These are phyloP conservation scores for Holocentrus rufus DNA, from an alignment of 2,797 vertebrate genomes.

Conservation along the genomic window DNA sequence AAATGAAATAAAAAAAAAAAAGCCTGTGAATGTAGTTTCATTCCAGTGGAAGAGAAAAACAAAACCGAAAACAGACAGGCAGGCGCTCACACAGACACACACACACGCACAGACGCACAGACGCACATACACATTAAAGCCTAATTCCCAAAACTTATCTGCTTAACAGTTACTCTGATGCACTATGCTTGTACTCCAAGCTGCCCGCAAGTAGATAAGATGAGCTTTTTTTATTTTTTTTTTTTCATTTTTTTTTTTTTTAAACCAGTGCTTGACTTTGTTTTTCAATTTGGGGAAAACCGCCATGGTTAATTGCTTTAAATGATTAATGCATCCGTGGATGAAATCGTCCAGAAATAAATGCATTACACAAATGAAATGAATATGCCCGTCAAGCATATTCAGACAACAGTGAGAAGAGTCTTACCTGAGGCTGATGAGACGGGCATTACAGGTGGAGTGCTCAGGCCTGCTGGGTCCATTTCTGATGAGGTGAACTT, in stretches of 20 bases:
- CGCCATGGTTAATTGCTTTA: not conserved
- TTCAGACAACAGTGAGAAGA: constrained; percentile 8
- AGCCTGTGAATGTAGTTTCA: constrained; percentile 6
- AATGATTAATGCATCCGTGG: constrained; percentile 3
- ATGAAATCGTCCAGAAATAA: constrained; percentile 12
- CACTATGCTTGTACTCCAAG: constrained; percentile 19
- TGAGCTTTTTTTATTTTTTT: constrained; percentile 31
- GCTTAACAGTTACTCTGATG: constrained; percentile 40
- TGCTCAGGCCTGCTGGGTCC: constrained; percentile 69
- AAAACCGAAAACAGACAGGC: constrained; percentile 9
- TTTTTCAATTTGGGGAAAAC: not conserved
- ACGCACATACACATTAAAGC: constrained; percentile 16
- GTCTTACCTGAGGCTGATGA: constrained; percentile 75
- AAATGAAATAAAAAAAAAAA: constrained; percentile 34
- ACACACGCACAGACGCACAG: not conserved
- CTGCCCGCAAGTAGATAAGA: constrained; percentile 13
- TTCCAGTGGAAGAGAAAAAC: not conserved
- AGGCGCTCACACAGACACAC: no score
- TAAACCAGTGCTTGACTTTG: constrained; percentile 15
- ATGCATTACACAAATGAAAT: not conserved
- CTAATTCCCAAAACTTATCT: constrained; percentile 51
- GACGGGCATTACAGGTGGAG: constrained; percentile 65
- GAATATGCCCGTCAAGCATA: constrained; percentile 16
- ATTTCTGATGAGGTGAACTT: constrained; percentile 69
- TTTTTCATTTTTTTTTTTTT: constrained; percentile 24